Percentiles rank a stretch among this genome's conserved stretches.
These are phyloP conservation scores for Neodiprion lecontei DNA, from an alignment of 1,140 invertebrate species.

Conservation along the genomic window DNA sequence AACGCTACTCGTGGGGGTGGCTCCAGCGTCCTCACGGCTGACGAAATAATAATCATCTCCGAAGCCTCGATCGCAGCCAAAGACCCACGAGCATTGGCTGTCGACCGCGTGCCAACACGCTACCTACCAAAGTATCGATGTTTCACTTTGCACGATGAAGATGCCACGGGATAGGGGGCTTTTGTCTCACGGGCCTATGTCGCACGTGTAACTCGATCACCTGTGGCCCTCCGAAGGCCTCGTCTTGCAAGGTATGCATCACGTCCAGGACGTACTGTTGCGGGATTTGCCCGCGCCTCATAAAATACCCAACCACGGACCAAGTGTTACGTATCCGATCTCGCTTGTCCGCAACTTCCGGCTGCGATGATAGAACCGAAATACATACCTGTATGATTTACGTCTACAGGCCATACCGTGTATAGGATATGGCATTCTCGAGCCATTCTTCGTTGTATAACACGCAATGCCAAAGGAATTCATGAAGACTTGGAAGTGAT, in stretches of 20 bases:
- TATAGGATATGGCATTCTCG: too few relatives aligned
- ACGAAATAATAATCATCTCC: too few relatives aligned
- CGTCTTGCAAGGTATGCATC: neutral
- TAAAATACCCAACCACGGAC: neutral
- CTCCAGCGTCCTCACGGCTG: neutral
- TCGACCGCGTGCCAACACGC: neutral
- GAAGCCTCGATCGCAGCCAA: too few relatives aligned
- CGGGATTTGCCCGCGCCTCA: neutral
- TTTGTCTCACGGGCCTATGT: neutral
- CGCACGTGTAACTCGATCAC: neutral
- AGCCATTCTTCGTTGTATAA: too few relatives aligned
- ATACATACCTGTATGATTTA: too few relatives aligned
- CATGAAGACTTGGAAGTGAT: too few relatives aligned
- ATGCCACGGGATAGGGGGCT: neutral
- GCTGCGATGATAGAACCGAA: neutral
- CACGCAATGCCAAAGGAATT: too few relatives aligned
- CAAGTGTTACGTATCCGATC: conserved; percentile 2
- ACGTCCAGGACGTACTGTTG: neutral
- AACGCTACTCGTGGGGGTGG: neutral
- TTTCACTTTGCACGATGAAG: neutral
- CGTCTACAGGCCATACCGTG: too few relatives aligned
- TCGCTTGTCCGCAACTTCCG: neutral
- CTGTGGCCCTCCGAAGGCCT: neutral
- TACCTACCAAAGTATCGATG: neutral
- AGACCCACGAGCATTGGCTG: too few relatives aligned